Conservation (phyloP, 2,797 vertebrate genomes). For the Rachycentron canadum region DNA sequence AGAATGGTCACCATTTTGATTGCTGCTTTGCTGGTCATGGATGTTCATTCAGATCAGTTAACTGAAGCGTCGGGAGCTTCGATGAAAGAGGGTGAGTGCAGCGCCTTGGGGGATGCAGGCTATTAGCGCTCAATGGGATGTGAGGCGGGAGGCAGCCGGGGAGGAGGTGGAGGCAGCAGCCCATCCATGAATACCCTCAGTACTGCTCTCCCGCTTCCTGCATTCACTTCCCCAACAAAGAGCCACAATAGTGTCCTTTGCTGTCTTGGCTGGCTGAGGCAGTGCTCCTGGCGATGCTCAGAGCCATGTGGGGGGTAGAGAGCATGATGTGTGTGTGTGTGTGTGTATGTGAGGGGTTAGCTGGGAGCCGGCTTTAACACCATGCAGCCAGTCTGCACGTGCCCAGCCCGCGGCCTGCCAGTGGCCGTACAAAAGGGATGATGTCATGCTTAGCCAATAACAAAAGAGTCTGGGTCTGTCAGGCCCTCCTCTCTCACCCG, state of each 20-base stretch:
- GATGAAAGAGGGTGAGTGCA: constrained; percentile 75
- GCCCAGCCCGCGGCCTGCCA: constrained; percentile 84
- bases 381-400: constrained; percentile 83
- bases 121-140: constrained; percentile 83
- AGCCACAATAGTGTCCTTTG: constrained; percentile 85
- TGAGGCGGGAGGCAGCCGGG: constrained; percentile 70
- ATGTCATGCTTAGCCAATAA: constrained; percentile 90
- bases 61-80: constrained; percentile 67
- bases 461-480: constrained; percentile 80
- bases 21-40: constrained; percentile 49
- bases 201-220: constrained; percentile 82
- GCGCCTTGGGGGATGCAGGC: constrained; percentile 76
- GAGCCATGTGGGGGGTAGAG: constrained; percentile 75
- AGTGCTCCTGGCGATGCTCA: constrained; percentile 77
- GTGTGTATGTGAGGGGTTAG: constrained; percentile 49
- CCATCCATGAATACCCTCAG: constrained; percentile 82
- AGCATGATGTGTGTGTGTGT: constrained; percentile 42
- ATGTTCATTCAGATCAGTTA: constrained; percentile 74
- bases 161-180: constrained; percentile 73
- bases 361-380: constrained; percentile 69
- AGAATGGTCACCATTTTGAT: constrained; percentile 67
- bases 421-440: constrained; percentile 86
- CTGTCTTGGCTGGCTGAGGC: constrained; percentile 78
- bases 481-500: constrained; percentile 80
- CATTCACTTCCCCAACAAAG: constrained; percentile 84